Percentiles rank a stretch among this genome's conserved stretches.
Conservation (phyloP, 2,888 invertebrate genomes). For the Drosophila suboccidentalis region DNA sequence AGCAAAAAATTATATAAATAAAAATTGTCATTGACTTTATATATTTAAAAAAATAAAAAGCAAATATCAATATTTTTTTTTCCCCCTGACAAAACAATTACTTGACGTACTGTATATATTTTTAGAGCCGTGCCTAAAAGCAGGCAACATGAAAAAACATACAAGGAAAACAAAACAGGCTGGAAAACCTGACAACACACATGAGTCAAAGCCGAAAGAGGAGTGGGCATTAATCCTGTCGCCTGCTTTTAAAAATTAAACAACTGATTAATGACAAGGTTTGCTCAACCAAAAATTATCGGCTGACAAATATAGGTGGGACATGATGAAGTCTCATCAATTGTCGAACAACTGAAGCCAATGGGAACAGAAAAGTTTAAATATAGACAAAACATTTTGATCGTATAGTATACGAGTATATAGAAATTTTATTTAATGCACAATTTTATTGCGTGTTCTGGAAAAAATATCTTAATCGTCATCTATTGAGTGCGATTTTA, state of each 20-base stretch:
- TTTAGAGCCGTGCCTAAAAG: slow-evolving; percentile 52
- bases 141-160: slow-evolving; percentile 25
- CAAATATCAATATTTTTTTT: not conserved
- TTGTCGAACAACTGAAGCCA: slow-evolving; percentile 19
- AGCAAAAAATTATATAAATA: no score
- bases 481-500: slow-evolving; percentile 2
- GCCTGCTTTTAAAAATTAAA: slow-evolving; percentile 70
- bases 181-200: slow-evolving; percentile 16
- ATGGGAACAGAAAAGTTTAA: slow-evolving; percentile 2
- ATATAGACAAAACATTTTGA: not conserved
- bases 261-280: slow-evolving; percentile 76
- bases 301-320: slow-evolving; percentile 68
- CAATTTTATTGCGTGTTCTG: not conserved
- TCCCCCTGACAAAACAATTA: not conserved
- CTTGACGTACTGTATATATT: slow-evolving; percentile 42
- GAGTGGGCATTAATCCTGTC: slow-evolving; percentile 33
- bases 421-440: not conserved
- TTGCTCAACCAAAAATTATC: slow-evolving; percentile 67
- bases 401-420: not conserved
- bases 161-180: slow-evolving; percentile 14
- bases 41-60: not conserved
- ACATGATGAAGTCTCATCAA: slow-evolving; percentile 61
- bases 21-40: no score
- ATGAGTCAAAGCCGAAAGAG: not conserved
- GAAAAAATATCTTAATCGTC: not conserved